Percentiles rank a stretch among this genome's conserved stretches.
These are phyloP conservation scores for Sturnira hondurensis DNA, from an alignment of 2,113 vertebrate genomes.

Conservation along the genomic window DNA sequence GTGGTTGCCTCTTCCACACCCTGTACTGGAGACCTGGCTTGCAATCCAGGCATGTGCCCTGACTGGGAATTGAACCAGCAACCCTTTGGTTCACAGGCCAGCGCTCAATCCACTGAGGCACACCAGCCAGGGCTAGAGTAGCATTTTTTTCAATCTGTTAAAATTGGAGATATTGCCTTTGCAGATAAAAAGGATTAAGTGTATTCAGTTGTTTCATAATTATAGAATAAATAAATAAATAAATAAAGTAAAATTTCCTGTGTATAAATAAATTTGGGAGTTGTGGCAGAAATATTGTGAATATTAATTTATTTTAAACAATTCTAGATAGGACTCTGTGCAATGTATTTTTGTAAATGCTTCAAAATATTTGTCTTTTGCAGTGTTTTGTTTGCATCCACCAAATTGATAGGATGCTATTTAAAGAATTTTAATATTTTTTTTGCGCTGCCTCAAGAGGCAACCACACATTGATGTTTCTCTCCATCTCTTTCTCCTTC, in stretches of 20 bases:
- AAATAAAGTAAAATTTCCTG: conserved; percentile 77
- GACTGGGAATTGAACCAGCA: too few species aligned
- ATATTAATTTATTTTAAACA: conserved; percentile 94
- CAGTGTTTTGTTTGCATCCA: conserved; percentile 83
- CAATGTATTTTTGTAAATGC: conserved; percentile 98
- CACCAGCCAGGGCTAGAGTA: too few species aligned
- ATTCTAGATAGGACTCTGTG: conserved; percentile 89
- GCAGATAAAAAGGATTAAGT: conserved; percentile 56
- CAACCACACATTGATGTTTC: too few species aligned
- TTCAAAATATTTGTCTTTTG: conserved; percentile 85
- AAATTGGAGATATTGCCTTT: conserved; percentile 57
- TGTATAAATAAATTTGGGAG: conserved; percentile 77
- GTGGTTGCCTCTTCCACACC: too few species aligned
- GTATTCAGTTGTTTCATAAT: conserved; percentile 78
- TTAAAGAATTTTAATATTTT: conserved; percentile 93
- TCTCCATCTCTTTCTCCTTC: too few species aligned
- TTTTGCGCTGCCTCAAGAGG: too few species aligned
- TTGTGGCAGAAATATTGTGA: conserved; percentile 80
- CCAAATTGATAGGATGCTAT: conserved; percentile 88
- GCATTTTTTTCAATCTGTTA: conserved; percentile 27
- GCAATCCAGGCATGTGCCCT: too few species aligned
- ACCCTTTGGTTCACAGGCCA: too few species aligned
- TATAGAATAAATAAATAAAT: conserved; percentile 70
- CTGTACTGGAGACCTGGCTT: too few species aligned
- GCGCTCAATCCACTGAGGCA: too few species aligned